Percentiles rank a stretch among this genome's conserved stretches.
phyloP scores from a whole-genome alignment of 2,797 vertebrate species.

The Smutsia temminckii region DNA sequence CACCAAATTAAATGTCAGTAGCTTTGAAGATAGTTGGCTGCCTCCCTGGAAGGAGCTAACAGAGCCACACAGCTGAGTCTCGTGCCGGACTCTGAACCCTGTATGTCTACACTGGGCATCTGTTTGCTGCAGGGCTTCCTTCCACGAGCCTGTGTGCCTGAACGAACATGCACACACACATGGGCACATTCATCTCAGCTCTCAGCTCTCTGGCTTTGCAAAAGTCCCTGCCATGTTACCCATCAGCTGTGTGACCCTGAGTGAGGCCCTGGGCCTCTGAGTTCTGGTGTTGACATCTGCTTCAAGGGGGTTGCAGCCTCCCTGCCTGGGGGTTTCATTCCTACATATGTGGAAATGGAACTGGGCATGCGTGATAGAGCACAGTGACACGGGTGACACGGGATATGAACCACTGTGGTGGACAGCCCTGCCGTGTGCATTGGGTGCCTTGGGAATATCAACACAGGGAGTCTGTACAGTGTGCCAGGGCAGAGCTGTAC shows the following conservation, averaged over 20 bases:
- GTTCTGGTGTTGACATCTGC: not conserved
- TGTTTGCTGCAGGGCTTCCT: not conserved
- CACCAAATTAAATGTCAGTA: conserved; percentile 38
- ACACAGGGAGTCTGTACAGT: rapidly evolving
- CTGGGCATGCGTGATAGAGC: not conserved
- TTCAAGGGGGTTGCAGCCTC: not conserved
- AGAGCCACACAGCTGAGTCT: not conserved
- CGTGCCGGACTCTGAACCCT: not conserved
- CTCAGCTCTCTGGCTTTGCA: not conserved
- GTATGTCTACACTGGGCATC: not conserved
- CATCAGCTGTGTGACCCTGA: not conserved
- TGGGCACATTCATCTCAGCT: not conserved
- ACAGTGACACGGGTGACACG: rapidly evolving
- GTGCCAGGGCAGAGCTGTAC: rapidly evolving
- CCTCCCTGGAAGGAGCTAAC: not conserved
- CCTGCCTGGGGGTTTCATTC: not conserved
- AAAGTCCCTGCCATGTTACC: not conserved
- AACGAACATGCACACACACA: rapidly evolving
- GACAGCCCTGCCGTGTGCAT: too few relatives aligned
- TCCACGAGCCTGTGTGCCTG: not conserved
- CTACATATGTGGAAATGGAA: not conserved
- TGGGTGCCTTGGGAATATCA: not conserved
- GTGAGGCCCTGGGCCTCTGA: not conserved
- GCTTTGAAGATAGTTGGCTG: not conserved
- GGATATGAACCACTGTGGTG: not conserved